Percentiles rank a stretch among this genome's conserved stretches.
Conservation (phyloP, 2,797 vertebrate genomes). For the Triplophysa yarkandensis region DNA sequence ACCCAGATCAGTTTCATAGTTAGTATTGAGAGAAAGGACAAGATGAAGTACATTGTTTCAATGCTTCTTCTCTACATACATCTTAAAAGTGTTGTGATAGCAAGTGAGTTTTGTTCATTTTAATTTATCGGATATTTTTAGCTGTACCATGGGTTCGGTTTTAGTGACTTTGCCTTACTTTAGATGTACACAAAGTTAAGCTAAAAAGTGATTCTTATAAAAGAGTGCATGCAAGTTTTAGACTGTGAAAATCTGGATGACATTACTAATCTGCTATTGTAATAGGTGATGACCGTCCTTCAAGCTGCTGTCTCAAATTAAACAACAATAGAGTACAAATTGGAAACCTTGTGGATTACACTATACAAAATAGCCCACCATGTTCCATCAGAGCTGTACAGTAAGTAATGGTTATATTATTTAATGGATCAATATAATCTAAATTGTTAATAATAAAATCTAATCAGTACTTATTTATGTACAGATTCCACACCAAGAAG, state of each 20-base stretch:
- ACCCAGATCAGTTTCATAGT: neutral
- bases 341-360: rapidly evolving
- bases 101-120: slow-evolving; percentile 36
- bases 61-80: neutral
- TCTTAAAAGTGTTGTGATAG: rapidly evolving
- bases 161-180: neutral
- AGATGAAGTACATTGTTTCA: slow-evolving; percentile 20
- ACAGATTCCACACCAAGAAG: rapidly evolving
- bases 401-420: slow-evolving; percentile 3
- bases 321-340: rapidly evolving
- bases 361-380: rapidly evolving
- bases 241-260: neutral
- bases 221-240: neutral
- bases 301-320: rapidly evolving
- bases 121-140: neutral
- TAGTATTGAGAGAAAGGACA: neutral
- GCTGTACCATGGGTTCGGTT: neutral
- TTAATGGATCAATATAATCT: no score
- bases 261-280: neutral
- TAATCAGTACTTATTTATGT: neutral
- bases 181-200: neutral
- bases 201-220: neutral
- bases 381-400: neutral
- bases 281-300: rapidly evolving
- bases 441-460: neutral